Conservation (phyloP, 2,888 invertebrate genomes). For the Tiliacea citrago region DNA sequence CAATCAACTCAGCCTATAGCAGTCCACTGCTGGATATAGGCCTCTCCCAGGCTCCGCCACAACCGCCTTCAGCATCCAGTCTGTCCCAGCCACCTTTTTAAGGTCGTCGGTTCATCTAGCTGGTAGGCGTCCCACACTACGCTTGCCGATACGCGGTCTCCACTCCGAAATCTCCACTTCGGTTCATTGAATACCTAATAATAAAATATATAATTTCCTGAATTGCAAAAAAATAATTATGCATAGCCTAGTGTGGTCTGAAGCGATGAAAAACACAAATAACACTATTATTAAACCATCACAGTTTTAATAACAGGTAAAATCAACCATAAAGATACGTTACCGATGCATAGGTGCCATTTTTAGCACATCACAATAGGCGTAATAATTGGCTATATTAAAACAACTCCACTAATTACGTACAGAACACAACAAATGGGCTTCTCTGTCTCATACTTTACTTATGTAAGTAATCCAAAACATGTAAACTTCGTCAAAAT, state of each 20-base stretch:
- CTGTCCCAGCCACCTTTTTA: too few species aligned
- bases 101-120: too few species aligned
- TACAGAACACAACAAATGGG: conserved; percentile 10
- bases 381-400: conserved; percentile 12
- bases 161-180: too few species aligned
- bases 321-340: conserved; percentile 17
- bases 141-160: too few species aligned
- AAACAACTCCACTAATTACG: conserved; percentile 29
- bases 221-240: too few species aligned
- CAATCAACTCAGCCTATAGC: too few species aligned
- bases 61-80: too few species aligned
- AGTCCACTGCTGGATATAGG: too few species aligned
- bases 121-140: too few species aligned
- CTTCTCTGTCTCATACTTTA: conserved; percentile 23
- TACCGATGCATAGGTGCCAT: conserved; percentile 3
- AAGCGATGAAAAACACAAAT: conserved; percentile 7
- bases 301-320: conserved; percentile 12
- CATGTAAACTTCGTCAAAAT: conserved; percentile 59
- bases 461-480: conserved; percentile 50
- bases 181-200: too few species aligned
- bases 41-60: too few species aligned
- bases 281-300: conserved; percentile 16
- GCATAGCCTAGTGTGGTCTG: background rate
- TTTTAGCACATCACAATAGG: conserved; percentile 31
- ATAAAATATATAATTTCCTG: too few species aligned